Percentiles rank a stretch among this genome's conserved stretches.
Conservation (phyloP, 2,888 invertebrate genomes). For the Machimus rusticus region DNA sequence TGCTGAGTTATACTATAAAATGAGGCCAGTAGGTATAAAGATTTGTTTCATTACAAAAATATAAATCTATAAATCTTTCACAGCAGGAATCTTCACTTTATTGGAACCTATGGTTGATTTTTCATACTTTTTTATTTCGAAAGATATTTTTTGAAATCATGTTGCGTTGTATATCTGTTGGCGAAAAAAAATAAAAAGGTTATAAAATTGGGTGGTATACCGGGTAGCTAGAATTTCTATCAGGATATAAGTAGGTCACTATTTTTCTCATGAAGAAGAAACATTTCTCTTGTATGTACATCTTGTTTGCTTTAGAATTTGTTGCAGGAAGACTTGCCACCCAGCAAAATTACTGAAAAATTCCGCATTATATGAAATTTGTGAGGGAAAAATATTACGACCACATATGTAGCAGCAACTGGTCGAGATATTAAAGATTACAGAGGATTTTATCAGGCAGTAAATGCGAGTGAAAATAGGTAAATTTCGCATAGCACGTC, state of each 20-base stretch:
- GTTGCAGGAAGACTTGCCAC: neutral
- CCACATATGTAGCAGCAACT: neutral
- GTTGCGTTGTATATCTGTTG: neutral
- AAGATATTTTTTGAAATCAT: neutral
- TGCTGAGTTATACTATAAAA: neutral
- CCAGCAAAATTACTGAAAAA: neutral
- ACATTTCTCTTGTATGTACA: neutral
- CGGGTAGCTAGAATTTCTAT: neutral
- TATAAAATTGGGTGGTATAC: neutral
- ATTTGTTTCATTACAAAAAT: neutral
- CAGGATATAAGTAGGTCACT: neutral
- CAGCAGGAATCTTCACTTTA: neutral
- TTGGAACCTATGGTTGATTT: neutral
- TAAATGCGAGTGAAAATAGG: neutral
- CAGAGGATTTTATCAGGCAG: neutral
- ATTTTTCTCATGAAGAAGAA: neutral
- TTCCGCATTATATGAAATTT: neutral
- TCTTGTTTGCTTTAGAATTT: neutral
- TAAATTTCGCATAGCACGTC: neutral
- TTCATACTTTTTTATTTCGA: neutral
- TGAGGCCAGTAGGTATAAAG: neutral
- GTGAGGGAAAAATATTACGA: neutral
- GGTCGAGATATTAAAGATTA: neutral
- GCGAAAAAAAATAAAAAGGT: neutral
- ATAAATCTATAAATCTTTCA: neutral